Percentiles rank a stretch among this genome's conserved stretches.
Evolutionary conservation across 2,888 invertebrate genomes (phyloP).

Genomic region (Pocota personata): DNA sequence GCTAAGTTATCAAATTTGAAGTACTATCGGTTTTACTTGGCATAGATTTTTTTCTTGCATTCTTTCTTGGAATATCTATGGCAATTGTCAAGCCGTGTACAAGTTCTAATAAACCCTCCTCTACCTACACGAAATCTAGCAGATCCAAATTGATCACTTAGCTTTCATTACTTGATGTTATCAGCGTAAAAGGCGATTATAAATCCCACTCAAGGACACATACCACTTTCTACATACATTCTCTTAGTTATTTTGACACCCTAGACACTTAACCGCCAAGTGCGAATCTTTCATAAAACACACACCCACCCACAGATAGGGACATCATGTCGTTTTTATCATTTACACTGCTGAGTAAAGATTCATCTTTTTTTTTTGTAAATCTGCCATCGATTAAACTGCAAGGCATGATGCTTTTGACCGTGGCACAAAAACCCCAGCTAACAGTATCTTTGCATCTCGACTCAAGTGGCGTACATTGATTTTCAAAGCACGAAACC

Average conservation of each 20-base stretch:
- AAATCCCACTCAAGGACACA: conserved; percentile 20
- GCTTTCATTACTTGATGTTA: not conserved
- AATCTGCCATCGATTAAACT: conserved; percentile 27
- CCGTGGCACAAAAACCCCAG: conserved; percentile 47
- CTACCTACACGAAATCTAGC: not conserved
- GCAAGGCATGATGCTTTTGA: conserved; percentile 24
- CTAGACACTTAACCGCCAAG: not conserved
- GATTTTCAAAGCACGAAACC: conserved; percentile 29
- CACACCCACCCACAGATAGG: not conserved
- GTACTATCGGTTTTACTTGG: too few species aligned
- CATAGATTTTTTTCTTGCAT: too few species aligned
- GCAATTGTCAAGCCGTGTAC: too few species aligned
- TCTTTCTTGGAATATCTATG: too few species aligned
- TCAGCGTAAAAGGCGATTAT: not conserved
- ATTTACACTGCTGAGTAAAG: not conserved
- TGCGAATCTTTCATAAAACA: not conserved
- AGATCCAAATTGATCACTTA: not conserved
- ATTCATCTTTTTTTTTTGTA: not conserved
- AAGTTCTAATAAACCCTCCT: not conserved
- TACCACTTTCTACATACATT: not conserved
- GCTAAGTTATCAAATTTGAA: too few species aligned
- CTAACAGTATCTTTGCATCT: conserved; percentile 8
- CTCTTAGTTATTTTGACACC: conserved; percentile 12
- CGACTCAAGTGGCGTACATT: conserved; percentile 26
- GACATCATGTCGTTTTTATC: conserved; percentile 16